Percentiles rank a stretch among this genome's conserved stretches.
Conservation (phyloP, 1,140 invertebrate genomes). For the Drosophila carrolli region DNA sequence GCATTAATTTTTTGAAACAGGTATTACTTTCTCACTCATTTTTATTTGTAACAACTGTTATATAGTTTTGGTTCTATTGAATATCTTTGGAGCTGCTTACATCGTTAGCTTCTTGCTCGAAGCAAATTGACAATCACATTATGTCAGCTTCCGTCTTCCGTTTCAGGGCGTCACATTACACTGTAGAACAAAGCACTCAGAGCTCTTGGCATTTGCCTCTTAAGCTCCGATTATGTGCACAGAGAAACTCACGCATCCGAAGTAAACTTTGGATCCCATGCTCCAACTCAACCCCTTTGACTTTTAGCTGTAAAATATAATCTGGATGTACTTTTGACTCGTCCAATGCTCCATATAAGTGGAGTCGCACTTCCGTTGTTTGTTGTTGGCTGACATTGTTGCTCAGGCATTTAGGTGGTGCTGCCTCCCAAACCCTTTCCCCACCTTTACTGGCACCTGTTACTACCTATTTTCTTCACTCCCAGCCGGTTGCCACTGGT, state of each 20-base stretch:
- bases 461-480: conserved; percentile 5
- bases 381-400: conserved; percentile 10
- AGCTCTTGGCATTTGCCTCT: conserved; percentile 6
- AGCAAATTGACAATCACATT: conserved; percentile 1
- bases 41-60: not conserved
- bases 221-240: not conserved
- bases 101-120: not conserved
- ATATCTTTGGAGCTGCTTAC: not conserved
- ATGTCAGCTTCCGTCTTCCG: conserved; percentile 1
- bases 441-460: conserved; percentile 21
- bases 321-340: conserved; percentile 66
- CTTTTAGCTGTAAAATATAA: conserved; percentile 42
- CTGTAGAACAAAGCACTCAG: conserved; percentile 3
- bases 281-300: not conserved
- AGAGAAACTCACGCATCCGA: conserved; percentile 1
- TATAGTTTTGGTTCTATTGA: not conserved
- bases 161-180: not conserved
- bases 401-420: not conserved
- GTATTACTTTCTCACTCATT: not conserved
- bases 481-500: conserved; percentile 51
- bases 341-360: conserved; percentile 48
- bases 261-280: conserved; percentile 38
- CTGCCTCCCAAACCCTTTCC: not conserved
- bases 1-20: too few relatives aligned
- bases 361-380: conserved; percentile 47